Evolutionary conservation across 2,113 vertebrate genomes (phyloP).

Genomic region (Scalopus aquaticus): DNA sequence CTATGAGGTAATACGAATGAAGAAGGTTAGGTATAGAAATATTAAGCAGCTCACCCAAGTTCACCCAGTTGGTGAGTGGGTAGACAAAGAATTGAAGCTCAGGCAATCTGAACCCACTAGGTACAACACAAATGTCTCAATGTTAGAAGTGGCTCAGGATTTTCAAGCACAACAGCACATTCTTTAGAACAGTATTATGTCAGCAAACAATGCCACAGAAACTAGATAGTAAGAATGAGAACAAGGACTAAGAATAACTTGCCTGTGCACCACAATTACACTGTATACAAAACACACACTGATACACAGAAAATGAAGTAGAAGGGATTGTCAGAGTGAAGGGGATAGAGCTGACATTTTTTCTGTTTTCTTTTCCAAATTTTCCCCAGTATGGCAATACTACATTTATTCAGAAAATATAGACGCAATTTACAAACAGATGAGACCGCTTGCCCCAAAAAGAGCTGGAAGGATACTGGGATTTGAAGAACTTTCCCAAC

Average conservation of each 20-base stretch:
- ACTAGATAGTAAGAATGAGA: background rate
- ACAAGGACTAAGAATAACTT: conserved; percentile 8
- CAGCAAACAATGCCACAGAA: background rate
- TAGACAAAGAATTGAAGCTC: background rate
- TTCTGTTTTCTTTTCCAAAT: conserved; percentile 33
- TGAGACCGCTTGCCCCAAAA: conserved; percentile 23
- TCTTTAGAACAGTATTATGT: background rate
- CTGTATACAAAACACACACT: background rate
- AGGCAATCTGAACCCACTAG: background rate
- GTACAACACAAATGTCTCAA: background rate
- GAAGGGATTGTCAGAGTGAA: background rate
- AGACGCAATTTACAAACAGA: conserved; percentile 56
- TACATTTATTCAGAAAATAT: conserved; percentile 51
- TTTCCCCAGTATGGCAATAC: background rate
- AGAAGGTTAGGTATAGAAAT: background rate
- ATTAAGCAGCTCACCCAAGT: background rate
- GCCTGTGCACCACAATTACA: background rate
- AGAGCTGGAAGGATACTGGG: conserved; percentile 35
- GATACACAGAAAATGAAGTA: background rate
- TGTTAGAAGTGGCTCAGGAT: background rate
- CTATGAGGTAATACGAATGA: background rate
- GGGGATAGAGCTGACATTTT: background rate
- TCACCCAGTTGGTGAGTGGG: background rate
- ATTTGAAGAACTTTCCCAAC: conserved; percentile 34
- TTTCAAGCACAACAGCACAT: background rate